Evolutionary conservation across 2,797 vertebrate species (phyloP).

Genomic region (Cyclura pinguis): DNA sequence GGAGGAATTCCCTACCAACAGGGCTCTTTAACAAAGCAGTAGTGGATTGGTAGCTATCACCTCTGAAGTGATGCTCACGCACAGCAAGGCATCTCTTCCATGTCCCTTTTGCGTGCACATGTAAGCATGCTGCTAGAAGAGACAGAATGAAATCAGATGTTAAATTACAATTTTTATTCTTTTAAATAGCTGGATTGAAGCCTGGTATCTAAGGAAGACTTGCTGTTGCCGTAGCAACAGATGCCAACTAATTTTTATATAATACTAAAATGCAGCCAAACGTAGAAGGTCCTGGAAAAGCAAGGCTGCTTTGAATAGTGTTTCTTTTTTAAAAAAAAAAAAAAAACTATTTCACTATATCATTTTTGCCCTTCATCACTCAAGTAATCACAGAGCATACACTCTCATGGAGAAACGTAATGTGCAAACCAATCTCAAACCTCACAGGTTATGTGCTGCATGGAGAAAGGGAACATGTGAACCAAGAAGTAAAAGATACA

Average conservation of each 20-base stretch:
- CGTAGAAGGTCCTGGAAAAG: neutral
- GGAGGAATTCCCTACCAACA: neutral
- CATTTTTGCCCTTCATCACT: neutral
- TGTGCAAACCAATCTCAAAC: neutral
- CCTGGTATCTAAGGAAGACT: neutral
- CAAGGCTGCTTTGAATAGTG: neutral
- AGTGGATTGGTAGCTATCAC: neutral
- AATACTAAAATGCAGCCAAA: neutral
- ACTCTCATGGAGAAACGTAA: neutral
- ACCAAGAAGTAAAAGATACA: neutral
- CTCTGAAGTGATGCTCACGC: neutral
- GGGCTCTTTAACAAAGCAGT: neutral
- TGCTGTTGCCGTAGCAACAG: conserved; percentile 7
- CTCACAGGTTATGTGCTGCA: neutral
- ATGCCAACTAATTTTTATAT: neutral
- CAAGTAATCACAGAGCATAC: neutral
- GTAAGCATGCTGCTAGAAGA: neutral
- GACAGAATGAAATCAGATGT: neutral
- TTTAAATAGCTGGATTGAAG: neutral
- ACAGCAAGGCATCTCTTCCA: neutral
- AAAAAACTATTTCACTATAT: no score
- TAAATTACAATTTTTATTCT: neutral
- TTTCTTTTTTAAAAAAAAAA: neutral
- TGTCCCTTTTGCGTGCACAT: no score
- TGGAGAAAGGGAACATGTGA: neutral